These are phyloP conservation scores for Agrotis segetum DNA, from an alignment of 2,888 invertebrate genomes.

Conservation along the genomic window DNA sequence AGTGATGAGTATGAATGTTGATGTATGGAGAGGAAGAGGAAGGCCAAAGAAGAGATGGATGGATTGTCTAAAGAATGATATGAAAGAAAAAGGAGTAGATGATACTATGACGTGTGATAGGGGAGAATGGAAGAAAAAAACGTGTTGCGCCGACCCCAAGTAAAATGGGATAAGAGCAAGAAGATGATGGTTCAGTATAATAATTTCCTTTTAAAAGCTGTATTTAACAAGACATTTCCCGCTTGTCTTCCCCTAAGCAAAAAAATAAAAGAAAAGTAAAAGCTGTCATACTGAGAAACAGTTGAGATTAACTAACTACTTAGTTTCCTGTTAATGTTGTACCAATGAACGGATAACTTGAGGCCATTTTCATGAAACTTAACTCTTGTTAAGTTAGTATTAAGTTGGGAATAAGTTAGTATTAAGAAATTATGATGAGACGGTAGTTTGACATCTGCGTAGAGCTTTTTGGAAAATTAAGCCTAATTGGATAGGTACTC, in stretches of 20 bases:
- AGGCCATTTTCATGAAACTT: conserved; percentile 35
- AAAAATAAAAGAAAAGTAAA: conserved; percentile 37
- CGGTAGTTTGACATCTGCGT: not conserved
- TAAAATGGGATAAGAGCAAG: too few species aligned
- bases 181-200: not conserved
- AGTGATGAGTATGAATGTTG: too few species aligned
- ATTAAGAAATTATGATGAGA: not conserved
- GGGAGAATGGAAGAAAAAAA: too few species aligned
- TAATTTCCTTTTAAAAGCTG: not conserved
- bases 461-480: too few species aligned
- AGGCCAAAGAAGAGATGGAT: too few species aligned
- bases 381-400: conserved; percentile 19
- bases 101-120: too few species aligned
- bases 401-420: conserved; percentile 28
- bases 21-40: too few species aligned
- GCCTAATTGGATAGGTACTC: too few species aligned
- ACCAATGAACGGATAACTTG: conserved; percentile 55
- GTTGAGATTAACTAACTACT: conserved; percentile 21
- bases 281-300: conserved; percentile 39
- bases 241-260: not conserved
- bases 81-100: too few species aligned
- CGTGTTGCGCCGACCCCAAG: too few species aligned
- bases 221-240: not conserved
- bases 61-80: too few species aligned
- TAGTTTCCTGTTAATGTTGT: conserved; percentile 57